Evolutionary conservation across 92 coral and sea anemone genomes (phyloP).

Genomic region (Montipora capitata): DNA sequence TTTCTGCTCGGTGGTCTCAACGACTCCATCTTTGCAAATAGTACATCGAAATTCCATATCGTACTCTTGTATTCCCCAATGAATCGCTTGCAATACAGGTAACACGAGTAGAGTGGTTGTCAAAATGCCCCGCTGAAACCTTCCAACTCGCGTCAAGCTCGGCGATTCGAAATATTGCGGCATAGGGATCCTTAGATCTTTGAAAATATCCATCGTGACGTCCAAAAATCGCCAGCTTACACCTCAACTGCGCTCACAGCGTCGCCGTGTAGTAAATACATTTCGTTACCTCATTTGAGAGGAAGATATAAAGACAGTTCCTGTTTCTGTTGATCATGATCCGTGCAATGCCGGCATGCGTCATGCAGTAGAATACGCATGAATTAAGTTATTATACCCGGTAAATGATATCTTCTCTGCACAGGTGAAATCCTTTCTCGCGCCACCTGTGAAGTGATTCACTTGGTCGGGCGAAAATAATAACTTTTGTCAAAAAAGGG

Average conservation of each 20-base stretch:
- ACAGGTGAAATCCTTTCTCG: conserved; percentile 35
- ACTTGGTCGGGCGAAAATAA: not conserved
- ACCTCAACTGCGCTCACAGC: not conserved
- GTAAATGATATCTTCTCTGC: too few species aligned
- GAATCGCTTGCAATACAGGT: conserved; percentile 39
- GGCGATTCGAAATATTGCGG: conserved; percentile 44
- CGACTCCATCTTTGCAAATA: conserved; percentile 11
- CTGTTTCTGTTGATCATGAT: not conserved
- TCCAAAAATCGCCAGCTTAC: not conserved
- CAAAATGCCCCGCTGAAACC: conserved; percentile 49
- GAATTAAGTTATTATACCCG: not conserved
- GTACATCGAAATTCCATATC: conserved; percentile 26
- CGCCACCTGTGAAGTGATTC: conserved; percentile 26
- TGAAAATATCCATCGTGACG: conserved; percentile 41
- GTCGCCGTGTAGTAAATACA: not conserved
- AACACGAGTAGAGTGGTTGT: conserved; percentile 3
- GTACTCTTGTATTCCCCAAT: conserved; percentile 19
- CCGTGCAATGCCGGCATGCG: too few species aligned
- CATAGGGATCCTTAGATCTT: conserved; percentile 31
- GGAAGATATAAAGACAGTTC: not conserved
- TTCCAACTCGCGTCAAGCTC: conserved; percentile 47
- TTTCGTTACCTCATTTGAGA: conserved; percentile 12
- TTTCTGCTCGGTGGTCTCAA: conserved; percentile 3
- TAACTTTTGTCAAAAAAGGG: not conserved
- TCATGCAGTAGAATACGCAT: too few species aligned